Evolutionary conservation across 2,888 invertebrate genomes (phyloP).

Genomic region (Junonia oenone): DNA sequence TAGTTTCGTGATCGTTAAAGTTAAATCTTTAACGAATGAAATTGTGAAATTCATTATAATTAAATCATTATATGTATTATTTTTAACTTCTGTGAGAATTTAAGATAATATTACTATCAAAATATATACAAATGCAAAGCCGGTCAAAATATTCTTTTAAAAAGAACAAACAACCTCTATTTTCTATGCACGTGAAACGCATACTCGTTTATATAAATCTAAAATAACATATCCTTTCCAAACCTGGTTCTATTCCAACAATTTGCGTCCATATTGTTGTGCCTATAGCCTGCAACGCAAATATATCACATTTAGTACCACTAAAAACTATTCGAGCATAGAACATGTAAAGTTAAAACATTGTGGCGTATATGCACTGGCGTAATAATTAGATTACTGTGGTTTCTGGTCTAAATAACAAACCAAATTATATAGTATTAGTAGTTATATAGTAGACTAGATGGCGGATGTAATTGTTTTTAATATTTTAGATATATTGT

Average conservation of each 20-base stretch:
- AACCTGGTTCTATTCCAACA: constrained; percentile 31
- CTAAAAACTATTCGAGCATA: constrained; percentile 25
- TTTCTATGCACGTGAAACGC: neutral
- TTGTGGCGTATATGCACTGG: constrained; percentile 31
- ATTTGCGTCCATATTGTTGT: constrained; percentile 7
- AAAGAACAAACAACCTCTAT: neutral
- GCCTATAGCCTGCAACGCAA: constrained; percentile 3
- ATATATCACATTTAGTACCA: constrained; percentile 22
- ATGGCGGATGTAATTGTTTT: neutral
- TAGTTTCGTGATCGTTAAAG: too few species aligned
- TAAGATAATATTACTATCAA: too few species aligned
- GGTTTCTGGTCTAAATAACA: constrained; percentile 36
- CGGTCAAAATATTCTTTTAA: too few species aligned
- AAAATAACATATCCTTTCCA: neutral
- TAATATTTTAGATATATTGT: too few species aligned
- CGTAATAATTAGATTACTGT: constrained; percentile 39
- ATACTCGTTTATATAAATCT: neutral
- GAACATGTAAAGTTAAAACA: constrained; percentile 30
- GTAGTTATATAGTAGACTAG: constrained; percentile 32
- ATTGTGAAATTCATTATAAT: too few species aligned
- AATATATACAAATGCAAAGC: too few species aligned
- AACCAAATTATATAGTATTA: too few species aligned
- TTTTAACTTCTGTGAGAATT: too few species aligned
- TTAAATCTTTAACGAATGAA: too few species aligned
- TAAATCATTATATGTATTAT: too few species aligned